These are phyloP conservation scores for Eudyptes chrysolophus DNA, from an alignment of 2,113 vertebrate genomes.

Conservation along the genomic window DNA sequence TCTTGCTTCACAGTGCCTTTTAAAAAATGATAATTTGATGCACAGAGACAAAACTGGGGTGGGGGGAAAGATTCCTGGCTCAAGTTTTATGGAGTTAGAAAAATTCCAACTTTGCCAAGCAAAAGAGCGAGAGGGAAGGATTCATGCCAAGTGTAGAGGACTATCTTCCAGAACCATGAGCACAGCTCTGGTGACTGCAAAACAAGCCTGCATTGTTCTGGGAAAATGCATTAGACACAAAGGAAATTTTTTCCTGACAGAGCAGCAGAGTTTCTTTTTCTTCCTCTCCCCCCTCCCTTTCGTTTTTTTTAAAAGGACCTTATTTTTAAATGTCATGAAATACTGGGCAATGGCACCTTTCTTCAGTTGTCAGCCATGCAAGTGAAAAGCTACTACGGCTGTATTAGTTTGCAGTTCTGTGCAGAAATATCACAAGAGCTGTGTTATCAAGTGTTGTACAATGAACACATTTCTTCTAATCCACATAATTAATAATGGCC, in stretches of 20 bases:
- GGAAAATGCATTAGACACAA: background rate
- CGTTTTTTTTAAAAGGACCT: background rate
- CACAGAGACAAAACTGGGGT: background rate
- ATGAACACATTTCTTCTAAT: background rate
- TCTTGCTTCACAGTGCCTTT: background rate
- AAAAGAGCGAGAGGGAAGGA: background rate
- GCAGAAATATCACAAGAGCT: background rate
- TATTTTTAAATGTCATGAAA: background rate
- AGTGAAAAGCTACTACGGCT: background rate
- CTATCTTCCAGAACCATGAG: slow-evolving; percentile 10
- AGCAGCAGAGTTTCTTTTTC: background rate
- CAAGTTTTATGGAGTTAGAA: background rate
- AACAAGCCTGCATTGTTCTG: background rate
- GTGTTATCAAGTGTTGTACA: background rate
- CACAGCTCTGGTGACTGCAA: background rate
- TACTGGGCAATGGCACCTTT: background rate
- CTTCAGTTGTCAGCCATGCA: background rate
- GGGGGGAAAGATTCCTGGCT: background rate
- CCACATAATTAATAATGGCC: background rate
- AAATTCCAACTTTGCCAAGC: background rate
- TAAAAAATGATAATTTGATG: slow-evolving; percentile 30
- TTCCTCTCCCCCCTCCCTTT: background rate
- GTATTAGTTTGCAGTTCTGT: background rate
- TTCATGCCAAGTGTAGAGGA: background rate
- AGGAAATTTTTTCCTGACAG: background rate